A percentile compares a stretch with the other conserved stretches of the same genome.
Evolutionary conservation across 1,140 invertebrate species (phyloP).

Genomic region (Leptinotarsa lineolata): DNA sequence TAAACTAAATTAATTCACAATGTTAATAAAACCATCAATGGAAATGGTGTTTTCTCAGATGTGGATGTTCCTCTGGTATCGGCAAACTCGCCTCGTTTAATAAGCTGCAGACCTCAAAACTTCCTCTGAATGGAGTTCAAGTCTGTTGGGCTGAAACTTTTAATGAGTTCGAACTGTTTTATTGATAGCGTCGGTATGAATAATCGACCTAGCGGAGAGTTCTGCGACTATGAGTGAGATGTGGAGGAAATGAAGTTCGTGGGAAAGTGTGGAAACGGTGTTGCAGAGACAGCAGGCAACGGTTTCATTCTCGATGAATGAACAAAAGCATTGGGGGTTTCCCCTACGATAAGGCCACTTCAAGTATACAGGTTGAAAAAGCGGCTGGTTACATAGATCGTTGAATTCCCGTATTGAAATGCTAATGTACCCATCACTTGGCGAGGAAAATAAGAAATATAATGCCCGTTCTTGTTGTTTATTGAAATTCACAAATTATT

Average conservation of each 20-base stretch:
- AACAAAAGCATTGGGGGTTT: too few relatives aligned
- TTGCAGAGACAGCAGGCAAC: too few relatives aligned
- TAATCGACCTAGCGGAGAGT: too few relatives aligned
- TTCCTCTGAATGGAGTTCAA: background rate
- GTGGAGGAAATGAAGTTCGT: background rate
- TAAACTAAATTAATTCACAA: background rate
- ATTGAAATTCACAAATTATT: too few relatives aligned
- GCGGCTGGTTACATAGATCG: too few relatives aligned
- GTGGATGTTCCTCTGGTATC: slow-evolving; percentile 2
- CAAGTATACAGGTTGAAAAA: too few relatives aligned
- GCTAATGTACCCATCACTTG: too few relatives aligned
- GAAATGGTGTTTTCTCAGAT: slow-evolving; percentile 2
- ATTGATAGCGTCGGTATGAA: background rate
- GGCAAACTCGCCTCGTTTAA: background rate
- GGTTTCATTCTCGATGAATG: too few relatives aligned
- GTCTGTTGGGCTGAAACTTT: background rate
- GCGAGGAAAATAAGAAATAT: too few relatives aligned
- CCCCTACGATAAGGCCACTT: too few relatives aligned
- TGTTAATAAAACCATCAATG: slow-evolving; percentile 6
- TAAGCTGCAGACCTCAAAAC: background rate
- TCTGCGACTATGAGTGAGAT: background rate
- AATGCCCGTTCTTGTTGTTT: too few relatives aligned
- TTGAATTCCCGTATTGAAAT: too few relatives aligned
- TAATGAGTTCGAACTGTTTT: slow-evolving; percentile 5
- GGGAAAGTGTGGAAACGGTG: background rate